Conservation (phyloP, 1,140 invertebrate genomes). For the Drosophila sulfurigaster region DNA sequence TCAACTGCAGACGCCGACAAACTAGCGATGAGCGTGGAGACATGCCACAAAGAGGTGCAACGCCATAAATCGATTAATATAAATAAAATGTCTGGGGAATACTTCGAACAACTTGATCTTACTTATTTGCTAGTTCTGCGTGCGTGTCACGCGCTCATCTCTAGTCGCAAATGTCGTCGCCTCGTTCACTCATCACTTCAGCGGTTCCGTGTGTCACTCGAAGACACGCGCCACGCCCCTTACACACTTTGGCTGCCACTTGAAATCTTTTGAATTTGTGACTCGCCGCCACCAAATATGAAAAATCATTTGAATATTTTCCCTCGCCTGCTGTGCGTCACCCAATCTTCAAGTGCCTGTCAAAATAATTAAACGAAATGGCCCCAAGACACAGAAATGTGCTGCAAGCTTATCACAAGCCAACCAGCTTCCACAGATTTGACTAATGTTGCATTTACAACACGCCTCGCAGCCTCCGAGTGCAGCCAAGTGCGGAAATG, state of each 20-base stretch:
- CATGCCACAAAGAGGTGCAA: background rate
- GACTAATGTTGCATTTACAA: constrained; percentile 76
- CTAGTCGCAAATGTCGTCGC: background rate
- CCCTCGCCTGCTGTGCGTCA: constrained; percentile 1
- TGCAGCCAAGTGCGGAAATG: constrained; percentile 67
- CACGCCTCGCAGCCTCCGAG: constrained; percentile 11
- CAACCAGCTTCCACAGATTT: constrained; percentile 51
- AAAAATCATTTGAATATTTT: constrained; percentile 61
- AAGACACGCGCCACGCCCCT: constrained; percentile 59
- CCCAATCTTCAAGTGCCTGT: constrained; percentile 69
- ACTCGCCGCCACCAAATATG: constrained; percentile 59
- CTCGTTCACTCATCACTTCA: constrained; percentile 39
- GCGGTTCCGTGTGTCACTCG: constrained; percentile 36
- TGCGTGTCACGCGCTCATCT: constrained; percentile 15
- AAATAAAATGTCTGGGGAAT: background rate
- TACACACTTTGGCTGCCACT: constrained; percentile 22
- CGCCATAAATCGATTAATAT: background rate
- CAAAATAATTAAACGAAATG: constrained; percentile 81
- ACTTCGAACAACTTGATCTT: background rate
- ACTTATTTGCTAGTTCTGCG: background rate
- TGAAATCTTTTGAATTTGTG: constrained; percentile 41
- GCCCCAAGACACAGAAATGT: constrained; percentile 66
- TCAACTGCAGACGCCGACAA: constrained; percentile 19
- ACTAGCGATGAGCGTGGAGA: constrained; percentile 7
- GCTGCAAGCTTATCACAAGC: constrained; percentile 64